Evolutionary conservation across 2,113 vertebrate genomes (phyloP), one percentile per base, ranked within the genome.

Genomic region (Spizaetus ornatus): DNA sequence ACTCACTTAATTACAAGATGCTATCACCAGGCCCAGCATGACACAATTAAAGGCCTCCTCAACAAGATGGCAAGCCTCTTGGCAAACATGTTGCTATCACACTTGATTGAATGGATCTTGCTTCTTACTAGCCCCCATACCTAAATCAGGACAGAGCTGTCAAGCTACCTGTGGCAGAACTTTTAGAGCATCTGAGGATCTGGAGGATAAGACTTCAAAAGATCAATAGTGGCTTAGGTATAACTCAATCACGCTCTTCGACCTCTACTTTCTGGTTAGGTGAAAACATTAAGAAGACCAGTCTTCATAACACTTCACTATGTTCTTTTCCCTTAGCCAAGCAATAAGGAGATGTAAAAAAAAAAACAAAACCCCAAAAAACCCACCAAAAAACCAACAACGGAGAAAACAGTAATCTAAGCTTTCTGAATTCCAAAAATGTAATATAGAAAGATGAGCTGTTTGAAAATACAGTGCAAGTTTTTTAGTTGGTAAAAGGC

Each of bases 231-330:
- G 34, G 5, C 9, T 84, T 59, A 50, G 15, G 36, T 55, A 34
- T 42, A 72, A 55, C 6, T 61, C 32, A 50, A 0, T 71, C n/a
- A 36, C 1, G 1, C 4, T 59, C 36, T 91, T 74, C 1, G 1
- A 13, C 20, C 19, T 62, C 21, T 79, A 7, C 61, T 59, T 90
- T 45, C 23, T 56, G 26, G 14, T 69, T 61, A 47, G 7, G 25
- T 65, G 42, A 67, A 77, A 92, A 76, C 19, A 32, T 20, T 61
- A 18, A 40, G 58, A 90, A 66, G 38, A 45, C 7, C 9, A 13
- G 27, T n/a, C 17, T 40, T 88, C 58, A 29, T 7, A 45, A 14
- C 5, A 53, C 23, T 82, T 65, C 17, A 20, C 15, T 34, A 27
- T 6, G 6, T 55, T 38, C 29, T 56, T 47, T 78, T 43, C 42